Conservation (phyloP, 2,797 vertebrate species). For the Siniperca scherzeri region DNA sequence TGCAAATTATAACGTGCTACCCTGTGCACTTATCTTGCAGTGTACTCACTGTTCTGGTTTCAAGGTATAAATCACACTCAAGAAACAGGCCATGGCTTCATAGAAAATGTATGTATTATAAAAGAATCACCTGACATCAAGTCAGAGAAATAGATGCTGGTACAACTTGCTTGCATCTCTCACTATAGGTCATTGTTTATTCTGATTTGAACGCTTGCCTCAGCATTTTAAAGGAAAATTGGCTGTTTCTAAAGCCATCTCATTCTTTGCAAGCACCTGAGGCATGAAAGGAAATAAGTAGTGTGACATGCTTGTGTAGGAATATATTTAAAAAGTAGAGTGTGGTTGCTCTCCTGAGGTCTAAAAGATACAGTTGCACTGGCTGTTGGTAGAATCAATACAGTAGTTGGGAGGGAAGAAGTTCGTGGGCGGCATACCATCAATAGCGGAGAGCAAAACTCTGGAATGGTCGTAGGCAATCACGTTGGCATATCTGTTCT, state of each 20-base stretch:
- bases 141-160: slow-evolving; percentile 4
- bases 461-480: slow-evolving; percentile 99
- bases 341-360: slow-evolving; percentile 34
- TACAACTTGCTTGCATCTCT: slow-evolving; percentile 13
- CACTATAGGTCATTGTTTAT: slow-evolving; percentile 32
- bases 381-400: slow-evolving; percentile 40
- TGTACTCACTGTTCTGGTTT: neutral
- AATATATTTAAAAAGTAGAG: slow-evolving; percentile 41
- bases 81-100: neutral
- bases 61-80: neutral
- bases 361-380: slow-evolving; percentile 17
- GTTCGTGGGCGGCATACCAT: slow-evolving; percentile 87
- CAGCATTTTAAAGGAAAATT: slow-evolving; percentile 22
- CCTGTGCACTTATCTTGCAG: neutral
- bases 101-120: neutral
- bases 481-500: slow-evolving; percentile 99
- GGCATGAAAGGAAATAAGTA: slow-evolving; percentile 46
- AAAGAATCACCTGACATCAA: slow-evolving; percentile 1
- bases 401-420: slow-evolving; percentile 23
- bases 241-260: slow-evolving; percentile 24
- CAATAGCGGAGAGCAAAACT: slow-evolving; percentile 95
- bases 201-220: slow-evolving; percentile 28
- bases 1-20: neutral
- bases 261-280: slow-evolving; percentile 34
- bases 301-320: neutral